Conservation (phyloP, 1,140 invertebrate genomes). For the Brachionus sp. region DNA sequence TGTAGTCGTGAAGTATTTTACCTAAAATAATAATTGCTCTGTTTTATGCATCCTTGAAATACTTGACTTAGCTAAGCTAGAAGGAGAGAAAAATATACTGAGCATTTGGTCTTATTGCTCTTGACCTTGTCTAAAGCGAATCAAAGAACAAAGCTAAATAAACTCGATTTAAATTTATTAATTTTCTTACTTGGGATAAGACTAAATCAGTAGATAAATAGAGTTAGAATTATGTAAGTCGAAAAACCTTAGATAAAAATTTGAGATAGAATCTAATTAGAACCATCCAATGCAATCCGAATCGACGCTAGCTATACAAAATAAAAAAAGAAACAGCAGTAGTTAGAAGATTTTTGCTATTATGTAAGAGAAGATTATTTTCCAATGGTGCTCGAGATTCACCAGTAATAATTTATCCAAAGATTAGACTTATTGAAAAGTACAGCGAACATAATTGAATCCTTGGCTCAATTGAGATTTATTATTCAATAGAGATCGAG, state of each 20-base stretch:
- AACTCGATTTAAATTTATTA: neutral
- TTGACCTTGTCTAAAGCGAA: neutral
- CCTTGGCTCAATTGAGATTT: neutral
- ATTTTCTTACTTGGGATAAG: neutral
- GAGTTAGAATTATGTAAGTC: neutral
- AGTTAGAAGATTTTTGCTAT: neutral
- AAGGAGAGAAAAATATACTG: neutral
- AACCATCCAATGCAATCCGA: constrained; percentile 25
- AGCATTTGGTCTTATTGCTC: neutral
- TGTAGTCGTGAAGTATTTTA: too few species aligned
- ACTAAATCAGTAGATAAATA: neutral
- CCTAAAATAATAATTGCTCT: too few species aligned
- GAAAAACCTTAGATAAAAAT: neutral
- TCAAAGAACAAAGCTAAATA: neutral
- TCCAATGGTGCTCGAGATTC: neutral
- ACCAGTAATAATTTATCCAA: neutral
- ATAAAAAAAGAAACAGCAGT: neutral
- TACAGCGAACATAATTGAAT: neutral
- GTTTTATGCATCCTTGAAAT: neutral
- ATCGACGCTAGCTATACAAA: neutral
- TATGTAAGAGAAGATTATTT: constrained; percentile 1
- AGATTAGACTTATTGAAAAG: neutral
- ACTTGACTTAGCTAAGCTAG: neutral
- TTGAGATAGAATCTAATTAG: constrained; percentile 17
- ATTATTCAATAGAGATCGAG: neutral